These are phyloP conservation scores for Tetropium fuscum DNA, from an alignment of 2,888 invertebrate species.

Conservation along the genomic window DNA sequence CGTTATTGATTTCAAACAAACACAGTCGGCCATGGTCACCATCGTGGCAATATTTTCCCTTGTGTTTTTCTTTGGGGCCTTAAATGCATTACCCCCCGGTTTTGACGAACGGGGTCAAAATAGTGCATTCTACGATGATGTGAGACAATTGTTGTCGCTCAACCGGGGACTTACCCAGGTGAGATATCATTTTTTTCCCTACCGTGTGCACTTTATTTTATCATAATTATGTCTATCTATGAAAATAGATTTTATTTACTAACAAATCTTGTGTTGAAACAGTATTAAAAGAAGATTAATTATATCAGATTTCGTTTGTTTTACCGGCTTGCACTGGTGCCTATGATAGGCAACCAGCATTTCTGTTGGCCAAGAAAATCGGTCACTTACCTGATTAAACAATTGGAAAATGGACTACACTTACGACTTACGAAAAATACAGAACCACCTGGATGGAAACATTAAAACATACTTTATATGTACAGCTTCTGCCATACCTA, in stretches of 20 bases:
- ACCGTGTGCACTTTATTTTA: neutral
- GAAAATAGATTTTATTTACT: slow-evolving; percentile 3
- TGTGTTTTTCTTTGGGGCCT: slow-evolving; percentile 47
- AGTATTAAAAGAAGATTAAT: neutral
- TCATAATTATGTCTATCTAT: slow-evolving; percentile 10
- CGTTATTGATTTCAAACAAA: slow-evolving; percentile 25
- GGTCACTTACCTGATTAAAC: no score
- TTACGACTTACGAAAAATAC: no score
- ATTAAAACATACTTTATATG: no score
- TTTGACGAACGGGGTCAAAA: slow-evolving; percentile 44
- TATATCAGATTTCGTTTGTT: neutral
- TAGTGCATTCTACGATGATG: slow-evolving; percentile 69
- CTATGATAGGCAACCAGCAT: slow-evolving; percentile 13
- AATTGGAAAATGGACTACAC: no score
- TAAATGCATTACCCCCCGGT: slow-evolving; percentile 40
- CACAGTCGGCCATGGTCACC: slow-evolving; percentile 58
- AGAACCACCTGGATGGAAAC: no score
- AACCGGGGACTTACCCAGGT: slow-evolving; percentile 61
- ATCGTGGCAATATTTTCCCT: slow-evolving; percentile 52
- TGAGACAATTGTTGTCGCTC: slow-evolving; percentile 67
- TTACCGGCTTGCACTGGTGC: neutral
- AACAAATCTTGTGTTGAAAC: no score
- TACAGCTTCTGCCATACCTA: no score
- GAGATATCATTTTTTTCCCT: slow-evolving; percentile 41
- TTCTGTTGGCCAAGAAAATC: no score